Evolutionary conservation across 2,113 vertebrate genomes (phyloP), one percentile per base, ranked within the genome.

Genomic region (Ochotona princeps): DNA sequence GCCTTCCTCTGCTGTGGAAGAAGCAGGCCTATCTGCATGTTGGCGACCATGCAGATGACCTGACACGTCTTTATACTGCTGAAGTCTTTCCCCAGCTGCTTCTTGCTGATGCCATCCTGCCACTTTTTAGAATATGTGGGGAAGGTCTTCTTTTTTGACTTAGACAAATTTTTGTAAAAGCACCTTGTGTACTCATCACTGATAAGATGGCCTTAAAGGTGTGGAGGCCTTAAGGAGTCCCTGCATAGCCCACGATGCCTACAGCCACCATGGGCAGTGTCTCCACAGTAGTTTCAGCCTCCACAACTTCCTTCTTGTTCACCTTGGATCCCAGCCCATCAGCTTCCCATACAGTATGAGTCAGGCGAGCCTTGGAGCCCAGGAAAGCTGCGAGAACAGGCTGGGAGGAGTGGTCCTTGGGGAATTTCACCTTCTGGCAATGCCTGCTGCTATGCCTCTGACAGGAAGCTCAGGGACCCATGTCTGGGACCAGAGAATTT

Each of bases 91-190:
- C 99, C 99, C 97, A 99, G 96, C 97, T 99, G 99, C 95, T 99
- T 99, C 98, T 99, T 99, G 97, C 99, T 99, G 0, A 99, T 99
- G 0, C 99, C 99, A 89, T 99, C 99, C 97, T 99, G 99, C 99
- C 99, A 99, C 90, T 99, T 99, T 98, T 99, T 99, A 98, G 99
- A 99, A 97, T 99, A 99, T n/a, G 99, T 99, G 76, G 99, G 99
- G 98, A 99, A 99, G 75, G 99, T 99, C 99, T 99, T 99, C 99
- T 99, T 99, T 23, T 9, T 57, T 57, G 17, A 72, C 98, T 99
- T 99, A 92, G 97, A 99, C 99, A 99, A 99, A 98, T 99, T 99
- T 97, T 99, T 99, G 97, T 99, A 99, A 97, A 99, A 99, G 23
- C 99, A 99, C 30, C 99, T 98, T 93, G 99, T 99, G 98, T 99